phyloP scores from a whole-genome alignment of 2,113 vertebrate genomes.

The Meles meles region DNA sequence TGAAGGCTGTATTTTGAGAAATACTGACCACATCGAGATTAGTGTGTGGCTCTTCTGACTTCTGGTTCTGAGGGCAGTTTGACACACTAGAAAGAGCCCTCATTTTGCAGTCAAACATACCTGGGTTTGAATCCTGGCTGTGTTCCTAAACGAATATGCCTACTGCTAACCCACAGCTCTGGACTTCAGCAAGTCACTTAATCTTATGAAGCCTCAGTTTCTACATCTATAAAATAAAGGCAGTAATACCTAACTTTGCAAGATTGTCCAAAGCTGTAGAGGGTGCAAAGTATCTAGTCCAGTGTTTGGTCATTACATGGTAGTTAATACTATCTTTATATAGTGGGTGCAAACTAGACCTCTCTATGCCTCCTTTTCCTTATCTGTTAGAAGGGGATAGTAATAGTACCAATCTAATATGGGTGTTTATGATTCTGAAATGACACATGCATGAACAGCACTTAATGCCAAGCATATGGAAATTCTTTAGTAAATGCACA shows the following conservation, averaged over 20 bases:
- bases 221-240: background rate
- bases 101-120: background rate
- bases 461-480: background rate
- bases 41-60: background rate
- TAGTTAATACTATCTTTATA: background rate
- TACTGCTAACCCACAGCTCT: background rate
- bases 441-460: background rate
- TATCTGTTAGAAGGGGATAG: background rate
- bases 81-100: background rate
- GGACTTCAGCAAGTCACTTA: background rate
- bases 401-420: background rate
- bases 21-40: background rate
- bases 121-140: background rate
- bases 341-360: background rate
- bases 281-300: background rate
- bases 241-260: background rate
- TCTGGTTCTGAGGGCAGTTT: background rate
- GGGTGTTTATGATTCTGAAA: background rate
- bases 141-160: background rate
- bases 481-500: background rate
- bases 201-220: background rate
- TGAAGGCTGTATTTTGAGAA: background rate
- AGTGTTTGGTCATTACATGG: background rate
- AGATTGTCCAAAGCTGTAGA: background rate
- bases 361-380: background rate